Conservation (phyloP, 2,113 vertebrate species). For the Pseudonaja textilis region DNA sequence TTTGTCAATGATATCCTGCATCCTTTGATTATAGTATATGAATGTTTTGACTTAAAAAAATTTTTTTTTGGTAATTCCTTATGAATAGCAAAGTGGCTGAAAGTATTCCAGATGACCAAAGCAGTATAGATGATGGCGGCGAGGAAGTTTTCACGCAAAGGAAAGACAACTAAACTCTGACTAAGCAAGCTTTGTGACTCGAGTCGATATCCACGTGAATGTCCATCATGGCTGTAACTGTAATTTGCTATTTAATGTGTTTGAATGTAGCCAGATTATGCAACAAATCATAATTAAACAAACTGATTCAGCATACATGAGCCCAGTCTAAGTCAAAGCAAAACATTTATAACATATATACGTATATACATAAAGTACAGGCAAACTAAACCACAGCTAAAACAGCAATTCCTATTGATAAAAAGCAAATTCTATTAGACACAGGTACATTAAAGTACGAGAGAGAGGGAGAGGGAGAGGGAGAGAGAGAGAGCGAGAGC, state of each 20-base stretch:
- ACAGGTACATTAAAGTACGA: background rate
- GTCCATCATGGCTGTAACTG: background rate
- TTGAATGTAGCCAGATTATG: background rate
- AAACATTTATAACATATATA: background rate
- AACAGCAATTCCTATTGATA: background rate
- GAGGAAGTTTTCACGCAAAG: background rate
- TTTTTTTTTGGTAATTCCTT: background rate
- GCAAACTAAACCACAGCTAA: constrained; percentile 36
- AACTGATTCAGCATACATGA: background rate
- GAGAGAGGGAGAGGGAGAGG: too few species aligned
- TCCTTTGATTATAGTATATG: background rate
- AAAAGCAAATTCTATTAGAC: background rate
- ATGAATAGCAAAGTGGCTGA: background rate
- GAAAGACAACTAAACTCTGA: background rate
- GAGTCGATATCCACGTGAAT: background rate
- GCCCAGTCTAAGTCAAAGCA: background rate
- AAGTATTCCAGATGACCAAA: constrained; percentile 10
- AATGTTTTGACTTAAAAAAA: background rate
- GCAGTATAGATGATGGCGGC: background rate
- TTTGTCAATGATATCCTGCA: background rate
- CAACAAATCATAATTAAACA: background rate
- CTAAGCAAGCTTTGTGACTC: background rate
- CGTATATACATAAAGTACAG: background rate
- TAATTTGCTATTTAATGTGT: background rate
- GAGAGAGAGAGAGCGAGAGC: background rate